Conservation (phyloP, 2,797 vertebrate genomes). For the Melanogrammus aeglefinus region DNA sequence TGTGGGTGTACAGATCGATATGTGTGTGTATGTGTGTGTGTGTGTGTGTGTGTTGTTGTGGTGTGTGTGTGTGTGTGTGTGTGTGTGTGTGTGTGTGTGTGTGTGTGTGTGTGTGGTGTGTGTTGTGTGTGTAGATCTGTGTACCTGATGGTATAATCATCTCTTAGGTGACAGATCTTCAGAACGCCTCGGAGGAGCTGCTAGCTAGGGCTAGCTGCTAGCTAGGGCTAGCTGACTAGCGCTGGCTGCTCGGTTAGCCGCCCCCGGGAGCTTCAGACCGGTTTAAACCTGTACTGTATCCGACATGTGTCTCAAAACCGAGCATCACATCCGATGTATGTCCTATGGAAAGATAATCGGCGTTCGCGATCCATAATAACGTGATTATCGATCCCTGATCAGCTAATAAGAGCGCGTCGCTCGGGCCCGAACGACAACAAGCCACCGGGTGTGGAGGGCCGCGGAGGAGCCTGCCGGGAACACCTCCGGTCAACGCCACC, state of each 20-base stretch:
- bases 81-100: too few species aligned
- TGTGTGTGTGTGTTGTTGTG: too few species aligned
- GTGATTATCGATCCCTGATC: background rate
- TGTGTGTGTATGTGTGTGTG: too few species aligned
- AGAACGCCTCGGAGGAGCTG: too few species aligned
- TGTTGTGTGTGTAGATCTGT: too few species aligned
- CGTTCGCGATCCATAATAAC: background rate
- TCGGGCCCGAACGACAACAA: background rate
- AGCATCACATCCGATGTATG: background rate
- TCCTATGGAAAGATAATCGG: background rate
- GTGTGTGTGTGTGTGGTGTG: too few species aligned
- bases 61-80: too few species aligned
- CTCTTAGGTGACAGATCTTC: too few species aligned
- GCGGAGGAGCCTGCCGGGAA: background rate
- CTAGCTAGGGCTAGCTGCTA: background rate
- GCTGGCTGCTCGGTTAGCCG: background rate
- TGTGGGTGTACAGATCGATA: too few species aligned
- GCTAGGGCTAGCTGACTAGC: background rate
- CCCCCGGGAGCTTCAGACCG: background rate
- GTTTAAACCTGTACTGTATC: background rate
- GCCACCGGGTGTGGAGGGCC: background rate
- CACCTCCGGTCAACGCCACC: background rate
- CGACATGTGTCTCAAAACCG: background rate
- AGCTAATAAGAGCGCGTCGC: background rate
- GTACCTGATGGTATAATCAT: too few species aligned